Evolutionary conservation across 2,888 invertebrate genomes (phyloP), one percentile per base, ranked within the genome.

Genomic region (Apodemia mormo): DNA sequence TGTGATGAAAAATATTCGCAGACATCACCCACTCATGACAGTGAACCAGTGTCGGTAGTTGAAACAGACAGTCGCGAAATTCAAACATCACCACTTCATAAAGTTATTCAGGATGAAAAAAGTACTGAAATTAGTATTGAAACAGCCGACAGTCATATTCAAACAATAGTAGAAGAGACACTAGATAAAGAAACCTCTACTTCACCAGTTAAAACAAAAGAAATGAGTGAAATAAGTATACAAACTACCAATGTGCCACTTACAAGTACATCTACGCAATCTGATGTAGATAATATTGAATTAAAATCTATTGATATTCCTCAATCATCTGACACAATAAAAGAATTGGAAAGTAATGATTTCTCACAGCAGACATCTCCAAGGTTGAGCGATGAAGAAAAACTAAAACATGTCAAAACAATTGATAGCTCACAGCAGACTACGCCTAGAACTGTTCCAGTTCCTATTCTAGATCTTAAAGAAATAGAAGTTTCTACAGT

Each of bases 351-450:
- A 72, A 82, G 74, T 73, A 78, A 77, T 70, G 83, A 94, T 81
- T 76, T 75, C 33, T 78, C 80, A 71, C 80, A 91, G 81, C 92
- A 95, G 85, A 96, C 96, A n/a, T 94, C 94, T 9, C 94, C 96
- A 12, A 92, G 94, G 71, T 81, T 75, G 70, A 78, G 80, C 54
- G 73, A 74, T 33, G 73, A 75, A 68, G 72, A 61, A 22, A 54
- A 75, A 65, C 64, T 74, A 8, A 71, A 71, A 22, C 71, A 73
- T 69, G 64, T 69, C 49, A 64, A 67, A 2, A 85, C 83, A 10
- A 76, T 82, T 30, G 87, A 88, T 37, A 82, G 75, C 65, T 81
- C 78, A 33, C 88, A 87, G 76, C 87, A 88, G 77, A 87, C 87
- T 49, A 73, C 79, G 2, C 79, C 79, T 56, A 75, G 77, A 67